Base-by-base conservation (phyloP, 2,888 invertebrate species). In the Ephialtes manifestator region DNA sequence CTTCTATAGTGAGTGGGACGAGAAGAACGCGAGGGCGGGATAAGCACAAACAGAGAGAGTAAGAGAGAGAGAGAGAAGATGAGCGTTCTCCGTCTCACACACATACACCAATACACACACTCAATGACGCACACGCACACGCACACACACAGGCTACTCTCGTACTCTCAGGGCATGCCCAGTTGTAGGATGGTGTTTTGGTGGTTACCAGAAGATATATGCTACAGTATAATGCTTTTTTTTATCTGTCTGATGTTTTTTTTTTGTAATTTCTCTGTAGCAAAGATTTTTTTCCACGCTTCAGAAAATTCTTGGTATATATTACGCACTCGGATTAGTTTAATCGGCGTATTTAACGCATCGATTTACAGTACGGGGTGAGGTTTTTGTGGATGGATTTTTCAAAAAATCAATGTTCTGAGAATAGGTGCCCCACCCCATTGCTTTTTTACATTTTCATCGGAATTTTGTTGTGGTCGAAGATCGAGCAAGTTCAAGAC, bases 161-260 rank as follows among this genome's bases (percentile, higher is more conserved):
- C 93, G 93, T 93, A 93, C 93, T 93, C 93, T 93, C 93, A 92
- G 93, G 93, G 93, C 94, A 93, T 94, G 93, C 93, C 94, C 93
- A 90, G 93, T 93, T 94, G 94, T 93, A 94, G 94, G 93, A 93
- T 93, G 90, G 91, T 93, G 90, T 92, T 89, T 86, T 88, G 71
- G 72, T 72, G 74, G 74, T 81, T 78, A 75, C 81, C 84, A 78
- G 74, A 78, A 81, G 70, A 80, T 72, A 75, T 46, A 53, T 55
- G 31, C 60, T 80, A 35, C 55, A 51, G 63, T 78, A 78, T 55
- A 78, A 48, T 78, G 51, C n/a, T 60, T 77, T 65, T 77, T 65
- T 46, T 58, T 39, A 39, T 76, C 71, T 51, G 24, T 81, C 65
- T 60, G 71, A 84, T 51, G 1, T 24, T 80, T 55, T 82, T 68